Conservation (phyloP, 2,797 vertebrate genomes). For the Sparus aurata region DNA sequence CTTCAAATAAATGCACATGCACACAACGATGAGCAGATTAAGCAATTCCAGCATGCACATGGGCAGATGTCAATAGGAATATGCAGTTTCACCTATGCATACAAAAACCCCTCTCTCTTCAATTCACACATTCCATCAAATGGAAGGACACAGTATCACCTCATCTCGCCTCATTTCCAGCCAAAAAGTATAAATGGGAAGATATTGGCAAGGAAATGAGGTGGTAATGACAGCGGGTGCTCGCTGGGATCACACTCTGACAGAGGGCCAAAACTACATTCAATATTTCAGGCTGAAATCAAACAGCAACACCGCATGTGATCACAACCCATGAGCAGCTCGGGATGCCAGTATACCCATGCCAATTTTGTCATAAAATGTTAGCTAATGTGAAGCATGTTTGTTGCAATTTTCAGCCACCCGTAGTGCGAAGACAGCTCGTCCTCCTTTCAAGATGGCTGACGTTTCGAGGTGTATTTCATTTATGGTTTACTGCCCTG, state of each 20-base stretch:
- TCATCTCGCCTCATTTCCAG: slow-evolving; percentile 8
- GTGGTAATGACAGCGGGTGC: slow-evolving; percentile 25
- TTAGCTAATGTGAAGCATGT: neutral
- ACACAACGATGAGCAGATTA: slow-evolving; percentile 1
- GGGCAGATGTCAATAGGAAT: neutral
- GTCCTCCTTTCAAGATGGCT: neutral
- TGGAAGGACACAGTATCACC: slow-evolving; percentile 2
- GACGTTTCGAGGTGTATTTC: neutral
- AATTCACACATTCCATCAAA: neutral
- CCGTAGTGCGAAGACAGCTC: neutral
- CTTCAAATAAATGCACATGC: slow-evolving; percentile 1
- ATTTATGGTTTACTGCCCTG: too few relatives aligned
- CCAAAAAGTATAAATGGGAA: slow-evolving; percentile 26
- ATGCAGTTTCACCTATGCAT: neutral
- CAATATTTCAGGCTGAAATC: slow-evolving; percentile 40
- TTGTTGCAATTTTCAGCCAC: neutral
- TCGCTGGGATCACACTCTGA: slow-evolving; percentile 22
- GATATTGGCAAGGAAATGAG: slow-evolving; percentile 38
- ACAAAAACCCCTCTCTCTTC: neutral
- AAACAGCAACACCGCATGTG: slow-evolving; percentile 1
- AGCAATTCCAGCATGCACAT: neutral
- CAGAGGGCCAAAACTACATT: neutral
- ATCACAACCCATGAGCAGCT: slow-evolving; percentile 9
- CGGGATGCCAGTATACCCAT: neutral
- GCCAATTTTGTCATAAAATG: neutral